Evolutionary conservation across 2,797 vertebrate species (phyloP), one percentile per base, ranked within the genome.

Genomic region (Eulemur mongoz): DNA sequence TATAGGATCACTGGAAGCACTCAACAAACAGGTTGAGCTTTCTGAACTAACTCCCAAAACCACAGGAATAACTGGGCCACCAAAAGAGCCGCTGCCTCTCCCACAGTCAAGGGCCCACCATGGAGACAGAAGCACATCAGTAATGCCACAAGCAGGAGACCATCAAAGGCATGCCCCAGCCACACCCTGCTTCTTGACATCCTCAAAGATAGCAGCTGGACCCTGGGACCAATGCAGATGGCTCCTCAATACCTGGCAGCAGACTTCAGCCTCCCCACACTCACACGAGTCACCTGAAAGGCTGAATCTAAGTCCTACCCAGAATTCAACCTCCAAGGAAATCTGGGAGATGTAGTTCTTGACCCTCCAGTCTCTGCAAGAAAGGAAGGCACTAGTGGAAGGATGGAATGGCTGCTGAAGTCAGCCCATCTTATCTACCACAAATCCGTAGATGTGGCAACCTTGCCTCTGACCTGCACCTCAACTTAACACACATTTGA

Each of bases 311-410:
- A 57, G 57, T 48, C 40, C 38, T 59, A 23, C 57, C 17, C 67
- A 67, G 61, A 88, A 32, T 10, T n/a, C 15, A 27, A 54, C 40
- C 23, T 73, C 43, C 50, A 84, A 84, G 20, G 75, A 15, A 40
- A 11, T 72, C 93, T 94, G 63, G 84, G 63, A 92, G 95, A 79
- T 75, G 43, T 52, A 91, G 40, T 75, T 88, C 59, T 80, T 50
- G 52, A 25, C 38, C 84, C 59, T 65, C 57, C 4, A n/a, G n/a
- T 9, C 80, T 87, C 27, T 65, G 3, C 10, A 69, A 38, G 23
- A 75, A 61, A 30, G n/a, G 35, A 50, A 91, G 54, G 30, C n/a
- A 4, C 17, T 40, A 67, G 57, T 18, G 25, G 59, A 54, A 18
- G 25, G 20, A 7, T 52, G 5, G n/a, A 67, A 70, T 65, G n/a